These are phyloP conservation scores for Acleris cristana DNA, from an alignment of 2,888 invertebrate species.

Conservation along the genomic window DNA sequence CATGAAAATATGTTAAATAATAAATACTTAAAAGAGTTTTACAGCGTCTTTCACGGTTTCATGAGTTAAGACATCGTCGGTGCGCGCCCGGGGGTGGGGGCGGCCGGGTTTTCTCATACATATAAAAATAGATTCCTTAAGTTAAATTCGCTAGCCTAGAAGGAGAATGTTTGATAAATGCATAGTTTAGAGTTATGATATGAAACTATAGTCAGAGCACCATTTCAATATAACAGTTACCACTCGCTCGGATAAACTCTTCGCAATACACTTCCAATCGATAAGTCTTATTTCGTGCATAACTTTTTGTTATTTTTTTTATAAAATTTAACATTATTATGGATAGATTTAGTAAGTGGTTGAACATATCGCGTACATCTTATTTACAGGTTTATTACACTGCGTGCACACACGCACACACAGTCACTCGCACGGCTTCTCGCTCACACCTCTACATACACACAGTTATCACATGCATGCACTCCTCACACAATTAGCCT, in stretches of 20 bases:
- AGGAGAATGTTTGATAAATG: slow-evolving; percentile 74
- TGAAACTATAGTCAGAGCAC: slow-evolving; percentile 80
- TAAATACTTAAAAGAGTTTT: slow-evolving; percentile 50
- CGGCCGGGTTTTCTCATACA: slow-evolving; percentile 48
- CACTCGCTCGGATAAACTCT: slow-evolving; percentile 1
- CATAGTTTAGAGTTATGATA: slow-evolving; percentile 77
- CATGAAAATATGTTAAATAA: slow-evolving; percentile 63
- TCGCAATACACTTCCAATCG: slow-evolving; percentile 9
- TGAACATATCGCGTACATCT: neutral
- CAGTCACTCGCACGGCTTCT: neutral
- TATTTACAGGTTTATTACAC: slow-evolving; percentile 25
- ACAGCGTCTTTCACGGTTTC: slow-evolving; percentile 39
- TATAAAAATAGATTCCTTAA: slow-evolving; percentile 78
- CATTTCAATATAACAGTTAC: slow-evolving; percentile 58
- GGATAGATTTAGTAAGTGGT: slow-evolving; percentile 9
- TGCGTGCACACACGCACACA: slow-evolving; percentile 12
- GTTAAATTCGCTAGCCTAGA: slow-evolving; percentile 61
- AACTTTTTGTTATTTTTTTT: slow-evolving; percentile 15
- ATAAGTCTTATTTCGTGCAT: slow-evolving; percentile 23
- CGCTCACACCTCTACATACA: neutral
- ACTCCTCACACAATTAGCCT: neutral
- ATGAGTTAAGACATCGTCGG: slow-evolving; percentile 43
- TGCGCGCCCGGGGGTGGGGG: neutral
- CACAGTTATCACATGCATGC: neutral
- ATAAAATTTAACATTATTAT: slow-evolving; percentile 19